These are phyloP conservation scores for Aphidius ervi DNA, from an alignment of 1,140 invertebrate genomes.

Conservation along the genomic window DNA sequence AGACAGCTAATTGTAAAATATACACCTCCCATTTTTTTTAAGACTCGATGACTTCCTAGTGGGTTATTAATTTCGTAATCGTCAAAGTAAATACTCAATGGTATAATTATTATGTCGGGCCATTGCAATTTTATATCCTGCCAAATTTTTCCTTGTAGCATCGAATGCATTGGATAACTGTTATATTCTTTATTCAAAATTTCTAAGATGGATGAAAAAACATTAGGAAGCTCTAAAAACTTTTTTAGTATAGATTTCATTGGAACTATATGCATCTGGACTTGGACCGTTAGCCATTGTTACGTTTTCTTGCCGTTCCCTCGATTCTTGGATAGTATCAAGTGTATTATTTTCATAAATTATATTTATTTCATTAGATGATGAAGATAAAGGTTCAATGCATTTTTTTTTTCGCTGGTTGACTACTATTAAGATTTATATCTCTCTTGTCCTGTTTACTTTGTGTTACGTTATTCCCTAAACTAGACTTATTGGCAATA, in stretches of 20 bases:
- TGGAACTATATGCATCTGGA: background rate
- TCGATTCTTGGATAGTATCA: no score
- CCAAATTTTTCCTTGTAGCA: conserved; percentile 20
- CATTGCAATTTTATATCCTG: background rate
- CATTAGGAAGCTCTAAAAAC: conserved; percentile 12
- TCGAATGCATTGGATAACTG: conserved; percentile 11
- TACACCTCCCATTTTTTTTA: conserved; percentile 1
- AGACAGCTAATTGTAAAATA: conserved; percentile 28
- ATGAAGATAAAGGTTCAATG: no score
- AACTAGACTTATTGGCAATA: no score
- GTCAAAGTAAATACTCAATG: conserved; percentile 18
- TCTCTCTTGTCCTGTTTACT: no score
- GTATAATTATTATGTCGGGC: conserved; percentile 14
- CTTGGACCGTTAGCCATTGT: no score
- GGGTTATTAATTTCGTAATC: conserved; percentile 24
- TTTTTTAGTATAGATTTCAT: conserved; percentile 11
- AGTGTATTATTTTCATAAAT: no score
- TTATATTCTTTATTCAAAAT: conserved; percentile 2
- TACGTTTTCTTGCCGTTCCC: no score
- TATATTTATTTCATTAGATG: no score
- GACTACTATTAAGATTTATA: no score
- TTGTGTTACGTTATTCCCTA: no score
- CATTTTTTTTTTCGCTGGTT: no score
- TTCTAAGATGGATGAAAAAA: conserved; percentile 6
- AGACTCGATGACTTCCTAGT: background rate